Percentiles rank a stretch among this genome's conserved stretches.
phyloP scores from a whole-genome alignment of 1,140 invertebrate genomes.

The Temnothorax longispinosus region DNA sequence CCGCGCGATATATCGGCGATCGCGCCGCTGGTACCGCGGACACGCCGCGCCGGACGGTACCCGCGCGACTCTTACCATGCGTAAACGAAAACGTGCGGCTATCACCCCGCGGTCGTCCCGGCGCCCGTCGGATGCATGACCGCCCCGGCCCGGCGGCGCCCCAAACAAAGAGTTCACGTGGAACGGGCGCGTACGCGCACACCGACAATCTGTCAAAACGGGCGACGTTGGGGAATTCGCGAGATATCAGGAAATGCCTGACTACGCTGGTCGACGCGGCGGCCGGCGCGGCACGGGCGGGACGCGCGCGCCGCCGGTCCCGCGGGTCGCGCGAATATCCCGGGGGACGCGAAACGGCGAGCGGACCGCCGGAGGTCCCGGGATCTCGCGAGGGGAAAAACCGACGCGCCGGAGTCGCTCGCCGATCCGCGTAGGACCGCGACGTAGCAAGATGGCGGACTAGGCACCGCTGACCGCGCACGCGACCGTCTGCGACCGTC shows the following conservation, averaged over 20 bases:
- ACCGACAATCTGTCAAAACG: constrained; percentile 78
- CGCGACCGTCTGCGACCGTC: not conserved
- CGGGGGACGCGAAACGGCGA: not conserved
- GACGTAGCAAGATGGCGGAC: constrained; percentile 66
- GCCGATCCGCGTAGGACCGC: constrained; percentile 44
- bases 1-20: not conserved
- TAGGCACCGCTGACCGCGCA: not conserved
- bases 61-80: constrained; percentile 67
- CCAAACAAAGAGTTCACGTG: constrained; percentile 79
- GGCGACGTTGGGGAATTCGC: constrained; percentile 72
- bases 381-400: not conserved
- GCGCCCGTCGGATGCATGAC: constrained; percentile 73
- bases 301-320: not conserved
- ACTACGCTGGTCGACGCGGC: constrained; percentile 62
- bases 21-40: too few species aligned
- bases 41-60: too few species aligned
- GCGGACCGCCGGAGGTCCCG: too few species aligned
- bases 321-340: not conserved
- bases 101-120: constrained; percentile 62
- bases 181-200: constrained; percentile 73
- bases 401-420: constrained; percentile 31
- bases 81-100: constrained; percentile 46
- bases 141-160: constrained; percentile 68
- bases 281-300: too few species aligned
- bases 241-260: constrained; percentile 75